Evolutionary conservation across 2,797 vertebrate genomes (phyloP).

Genomic region (Sebastes oblongus): DNA sequence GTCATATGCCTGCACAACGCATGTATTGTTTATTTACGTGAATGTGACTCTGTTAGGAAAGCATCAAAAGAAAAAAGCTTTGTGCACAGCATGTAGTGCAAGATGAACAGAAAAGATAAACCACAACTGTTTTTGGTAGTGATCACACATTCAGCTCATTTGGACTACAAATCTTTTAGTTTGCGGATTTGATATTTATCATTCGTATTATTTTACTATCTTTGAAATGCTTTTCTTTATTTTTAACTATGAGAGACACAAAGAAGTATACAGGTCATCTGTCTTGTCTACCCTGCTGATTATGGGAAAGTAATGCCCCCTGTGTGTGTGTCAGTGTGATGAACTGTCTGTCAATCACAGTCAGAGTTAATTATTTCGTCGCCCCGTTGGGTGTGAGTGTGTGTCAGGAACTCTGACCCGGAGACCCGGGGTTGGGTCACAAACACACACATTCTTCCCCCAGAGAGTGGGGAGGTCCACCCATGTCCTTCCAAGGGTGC

Average conservation of each 20-base stretch:
- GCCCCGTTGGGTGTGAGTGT: conserved; percentile 79
- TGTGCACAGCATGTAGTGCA: background rate
- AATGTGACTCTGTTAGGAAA: background rate
- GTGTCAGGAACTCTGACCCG: conserved; percentile 85
- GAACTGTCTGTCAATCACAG: conserved; percentile 85
- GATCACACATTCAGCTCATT: background rate
- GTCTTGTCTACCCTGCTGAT: conserved; percentile 41
- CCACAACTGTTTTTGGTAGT: background rate
- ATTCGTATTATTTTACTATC: background rate
- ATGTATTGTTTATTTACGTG: background rate
- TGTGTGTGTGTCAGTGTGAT: conserved; percentile 62
- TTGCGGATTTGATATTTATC: background rate
- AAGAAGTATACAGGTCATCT: conserved; percentile 27
- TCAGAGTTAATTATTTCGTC: conserved; percentile 83
- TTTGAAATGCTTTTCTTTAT: background rate
- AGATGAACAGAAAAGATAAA: background rate
- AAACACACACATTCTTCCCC: conserved; percentile 30
- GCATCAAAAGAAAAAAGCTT: background rate
- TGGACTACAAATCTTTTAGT: background rate
- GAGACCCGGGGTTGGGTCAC: conserved; percentile 59
- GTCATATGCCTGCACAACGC: conserved; percentile 3
- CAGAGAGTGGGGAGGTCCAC: conserved; percentile 21
- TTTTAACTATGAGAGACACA: conserved; percentile 24
- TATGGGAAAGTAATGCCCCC: conserved; percentile 65
- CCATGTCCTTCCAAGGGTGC: conserved; percentile 28